phyloP scores from a whole-genome alignment of 2,888 invertebrate species.

The Autographa pulchrina region DNA sequence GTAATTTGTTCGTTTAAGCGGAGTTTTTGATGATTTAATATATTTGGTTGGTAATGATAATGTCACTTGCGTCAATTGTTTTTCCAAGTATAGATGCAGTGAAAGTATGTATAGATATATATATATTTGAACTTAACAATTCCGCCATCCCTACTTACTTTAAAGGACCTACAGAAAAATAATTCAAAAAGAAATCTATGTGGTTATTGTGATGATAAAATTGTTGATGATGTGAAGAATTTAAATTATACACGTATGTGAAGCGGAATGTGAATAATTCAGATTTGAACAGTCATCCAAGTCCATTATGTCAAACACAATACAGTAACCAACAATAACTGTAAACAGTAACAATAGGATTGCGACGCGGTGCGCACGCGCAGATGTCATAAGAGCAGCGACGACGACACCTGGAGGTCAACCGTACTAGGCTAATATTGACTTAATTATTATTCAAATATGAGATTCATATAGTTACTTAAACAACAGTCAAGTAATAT shows the following conservation, averaged over 20 bases:
- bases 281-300: constrained; percentile 50
- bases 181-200: too few relatives aligned
- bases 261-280: constrained; percentile 14
- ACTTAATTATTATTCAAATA: constrained; percentile 26
- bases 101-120: too few relatives aligned
- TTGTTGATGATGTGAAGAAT: not conserved
- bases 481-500: not conserved
- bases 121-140: too few relatives aligned
- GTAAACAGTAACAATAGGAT: constrained; percentile 65
- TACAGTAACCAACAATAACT: constrained; percentile 62
- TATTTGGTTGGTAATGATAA: not conserved
- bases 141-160: too few relatives aligned
- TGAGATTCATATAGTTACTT: not conserved
- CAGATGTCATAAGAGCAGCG: constrained; percentile 63
- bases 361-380: constrained; percentile 57
- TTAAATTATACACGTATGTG: not conserved
- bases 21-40: not conserved
- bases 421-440: constrained; percentile 56
- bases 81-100: too few relatives aligned
- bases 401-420: constrained; percentile 64
- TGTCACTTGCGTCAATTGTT: too few relatives aligned
- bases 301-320: constrained; percentile 57
- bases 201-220: too few relatives aligned
- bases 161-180: too few relatives aligned
- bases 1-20: not conserved